Evolutionary conservation across 2,888 invertebrate species (phyloP), one percentile per base, ranked within the genome.

Genomic region (Cephus rjabovi): DNA sequence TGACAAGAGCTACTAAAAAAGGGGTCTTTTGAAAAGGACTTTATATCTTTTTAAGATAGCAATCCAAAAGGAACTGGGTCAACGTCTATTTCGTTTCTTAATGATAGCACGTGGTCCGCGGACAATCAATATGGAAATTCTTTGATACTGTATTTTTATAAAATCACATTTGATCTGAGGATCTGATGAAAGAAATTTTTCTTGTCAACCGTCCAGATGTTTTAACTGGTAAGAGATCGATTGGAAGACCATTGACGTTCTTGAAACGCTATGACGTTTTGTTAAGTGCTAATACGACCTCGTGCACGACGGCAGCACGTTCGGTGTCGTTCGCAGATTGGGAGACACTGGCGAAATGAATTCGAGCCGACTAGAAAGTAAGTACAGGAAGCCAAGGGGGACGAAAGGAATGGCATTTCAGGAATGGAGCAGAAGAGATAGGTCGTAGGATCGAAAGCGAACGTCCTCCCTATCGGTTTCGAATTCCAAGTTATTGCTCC

Each of bases 291-390:
- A 56, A 56, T 9, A 2, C 23, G 56, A 1, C 9, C 23, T 76
- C 73, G 69, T 37, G 69, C 75, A 73, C 75, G 69, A 75, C 70
- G 12, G 15, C 33, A 23, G 69, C 69, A 69, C 77, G 76, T 40
- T 56, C 79, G 73, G 73, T 79, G 71, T 76, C 23, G 56, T 23
- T 56, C 56, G 23, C 56, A 15, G 23, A 23, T 56, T 56, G 56
- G 9, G 56, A 56, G 23, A 56, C 56, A 56, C 56, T 56, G 56
- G 56, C 56, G 56, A 56, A 23, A 23, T 56, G 56, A 56, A 56
- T 56, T 56, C 23, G 23, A 56, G 56, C 6, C 56, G 56, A 56
- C 23, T 56, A 56, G 56, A 56, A 56, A 56, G 56, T 56, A 23
- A 56, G 56, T 56, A 56, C 56, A 56, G 56, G 56, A 56, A 56